A percentile compares a stretch with the other conserved stretches of the same genome.
Conservation (phyloP, 2,888 invertebrate genomes). For the Mythimna albipuncta region DNA sequence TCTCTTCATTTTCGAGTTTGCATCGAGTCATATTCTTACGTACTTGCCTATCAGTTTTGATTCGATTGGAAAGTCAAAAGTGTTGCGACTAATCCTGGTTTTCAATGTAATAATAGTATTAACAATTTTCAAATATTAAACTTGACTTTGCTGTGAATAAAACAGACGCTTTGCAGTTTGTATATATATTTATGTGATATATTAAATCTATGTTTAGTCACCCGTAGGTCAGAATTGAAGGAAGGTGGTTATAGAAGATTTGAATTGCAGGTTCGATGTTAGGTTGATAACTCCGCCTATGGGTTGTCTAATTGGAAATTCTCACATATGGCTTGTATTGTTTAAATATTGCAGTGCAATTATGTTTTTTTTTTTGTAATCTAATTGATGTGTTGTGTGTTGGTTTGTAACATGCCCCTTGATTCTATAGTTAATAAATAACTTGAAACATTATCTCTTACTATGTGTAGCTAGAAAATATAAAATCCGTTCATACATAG, state of each 20-base stretch:
- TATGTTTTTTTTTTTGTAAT: constrained; percentile 7
- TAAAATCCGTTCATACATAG: background rate
- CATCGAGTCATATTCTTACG: background rate
- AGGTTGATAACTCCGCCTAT: background rate
- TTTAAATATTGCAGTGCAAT: constrained; percentile 20
- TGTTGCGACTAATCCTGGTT: constrained; percentile 14
- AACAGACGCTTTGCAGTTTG: constrained; percentile 27
- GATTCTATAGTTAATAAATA: background rate
- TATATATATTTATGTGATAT: constrained; percentile 55
- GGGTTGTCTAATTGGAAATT: constrained; percentile 27
- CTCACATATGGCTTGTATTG: constrained; percentile 15
- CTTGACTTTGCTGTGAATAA: constrained; percentile 47
- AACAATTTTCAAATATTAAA: constrained; percentile 31
- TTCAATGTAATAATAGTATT: constrained; percentile 27
- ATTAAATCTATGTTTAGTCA: constrained; percentile 32
- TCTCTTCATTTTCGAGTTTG: constrained; percentile 14
- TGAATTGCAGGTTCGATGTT: constrained; percentile 15
- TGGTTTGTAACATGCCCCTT: constrained; percentile 24
- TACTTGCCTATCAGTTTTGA: background rate
- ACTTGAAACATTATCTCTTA: background rate
- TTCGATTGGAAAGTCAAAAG: background rate
- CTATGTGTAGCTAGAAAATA: constrained; percentile 15
- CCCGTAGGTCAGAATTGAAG: constrained; percentile 23
- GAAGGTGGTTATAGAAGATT: constrained; percentile 26
- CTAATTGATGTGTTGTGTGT: constrained; percentile 9